A percentile compares a stretch with the other conserved stretches of the same genome.
Conservation (phyloP, 2,888 invertebrate species). For the Tupiocoris notatus region DNA sequence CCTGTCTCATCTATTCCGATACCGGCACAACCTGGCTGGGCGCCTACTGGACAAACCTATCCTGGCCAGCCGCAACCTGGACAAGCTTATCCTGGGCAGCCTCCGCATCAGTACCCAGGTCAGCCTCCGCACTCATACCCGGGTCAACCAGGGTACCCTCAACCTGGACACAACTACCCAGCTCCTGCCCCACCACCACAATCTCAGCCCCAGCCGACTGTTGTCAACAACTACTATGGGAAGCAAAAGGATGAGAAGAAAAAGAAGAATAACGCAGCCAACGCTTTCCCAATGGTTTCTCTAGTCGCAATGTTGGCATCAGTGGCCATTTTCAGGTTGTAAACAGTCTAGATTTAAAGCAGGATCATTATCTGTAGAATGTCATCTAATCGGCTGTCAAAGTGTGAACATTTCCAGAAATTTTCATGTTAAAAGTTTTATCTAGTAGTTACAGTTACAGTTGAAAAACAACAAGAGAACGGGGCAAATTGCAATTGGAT, state of each 20-base stretch:
- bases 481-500: no score
- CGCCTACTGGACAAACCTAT: neutral
- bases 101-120: neutral
- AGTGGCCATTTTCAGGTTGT: neutral
- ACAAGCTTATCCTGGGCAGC: conserved; percentile 1
- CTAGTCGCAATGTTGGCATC: conserved; percentile 20
- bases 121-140: neutral
- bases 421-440: no score
- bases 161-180: neutral
- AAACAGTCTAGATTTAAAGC: neutral
- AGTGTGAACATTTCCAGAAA: no score
- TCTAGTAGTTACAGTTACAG: no score
- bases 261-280: conserved; percentile 21
- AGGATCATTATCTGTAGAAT: no score
- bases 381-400: no score
- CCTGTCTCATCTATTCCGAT: conserved; percentile 7
- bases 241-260: conserved; percentile 12
- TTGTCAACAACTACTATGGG: conserved; percentile 11
- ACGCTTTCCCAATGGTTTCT: neutral
- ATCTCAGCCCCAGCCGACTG: conserved; percentile 5
- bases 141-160: neutral
- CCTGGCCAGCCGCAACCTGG: neutral
- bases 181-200: neutral
- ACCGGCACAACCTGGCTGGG: neutral
- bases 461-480: no score